Evolutionary conservation across 35 echinoderm and acorn worm species (phyloP).

Genomic region (Strongylocentrotus purpuratus): DNA sequence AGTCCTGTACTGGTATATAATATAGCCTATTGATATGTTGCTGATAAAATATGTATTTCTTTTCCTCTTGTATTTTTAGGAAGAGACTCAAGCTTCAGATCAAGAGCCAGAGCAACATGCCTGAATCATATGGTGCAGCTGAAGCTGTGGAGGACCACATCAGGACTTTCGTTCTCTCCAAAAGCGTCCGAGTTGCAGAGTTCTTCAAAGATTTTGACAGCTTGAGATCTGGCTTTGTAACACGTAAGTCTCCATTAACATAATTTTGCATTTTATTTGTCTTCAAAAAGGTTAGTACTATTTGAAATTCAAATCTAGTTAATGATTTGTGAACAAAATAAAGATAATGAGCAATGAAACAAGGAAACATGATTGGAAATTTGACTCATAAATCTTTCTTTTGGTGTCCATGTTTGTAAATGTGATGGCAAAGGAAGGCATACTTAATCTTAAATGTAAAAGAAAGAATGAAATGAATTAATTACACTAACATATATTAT

Average conservation of each 20-base stretch:
- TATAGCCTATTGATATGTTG: neutral
- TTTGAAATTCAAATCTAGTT: too few relatives aligned
- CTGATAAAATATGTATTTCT: neutral
- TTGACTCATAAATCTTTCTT: too few relatives aligned
- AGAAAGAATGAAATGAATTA: too few relatives aligned
- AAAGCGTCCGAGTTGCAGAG: constrained; percentile 85
- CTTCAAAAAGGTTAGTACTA: too few relatives aligned
- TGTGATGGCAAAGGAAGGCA: too few relatives aligned
- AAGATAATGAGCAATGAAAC: too few relatives aligned
- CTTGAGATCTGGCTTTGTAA: constrained; percentile 87
- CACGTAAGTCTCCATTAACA: constrained; percentile 66
- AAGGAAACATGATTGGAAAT: too few relatives aligned
- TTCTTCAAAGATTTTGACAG: constrained; percentile 99
- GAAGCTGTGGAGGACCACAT: constrained; percentile 86
- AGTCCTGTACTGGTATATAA: neutral
- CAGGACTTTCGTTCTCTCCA: constrained; percentile 72
- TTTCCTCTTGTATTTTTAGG: neutral
- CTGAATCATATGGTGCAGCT: constrained; percentile 45
- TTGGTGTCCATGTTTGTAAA: too few relatives aligned
- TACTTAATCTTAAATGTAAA: too few relatives aligned
- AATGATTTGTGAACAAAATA: too few relatives aligned
- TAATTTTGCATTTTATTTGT: neutral
- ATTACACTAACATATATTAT: too few relatives aligned
- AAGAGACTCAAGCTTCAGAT: neutral
- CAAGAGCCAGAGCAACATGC: constrained; percentile 48